Evolutionary conservation across 2,888 invertebrate species (phyloP).

Genomic region (Pammene aurita): DNA sequence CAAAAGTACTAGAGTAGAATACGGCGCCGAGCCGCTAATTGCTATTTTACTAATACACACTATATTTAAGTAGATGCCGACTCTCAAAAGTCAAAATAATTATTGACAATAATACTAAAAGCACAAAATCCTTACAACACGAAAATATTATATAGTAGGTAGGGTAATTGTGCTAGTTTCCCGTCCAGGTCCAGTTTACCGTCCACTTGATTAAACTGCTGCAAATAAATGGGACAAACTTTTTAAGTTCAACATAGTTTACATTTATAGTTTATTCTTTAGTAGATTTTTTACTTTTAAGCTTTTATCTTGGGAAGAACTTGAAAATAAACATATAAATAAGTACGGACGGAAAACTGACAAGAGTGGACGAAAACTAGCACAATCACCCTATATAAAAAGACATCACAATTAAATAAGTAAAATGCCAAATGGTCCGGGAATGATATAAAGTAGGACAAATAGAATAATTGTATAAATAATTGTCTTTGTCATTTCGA

Average conservation of each 20-base stretch:
- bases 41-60: slow-evolving; percentile 56
- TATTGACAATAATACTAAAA: slow-evolving; percentile 32
- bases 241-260: too few species aligned
- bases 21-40: slow-evolving; percentile 71
- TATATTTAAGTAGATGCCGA: slow-evolving; percentile 11
- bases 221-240: too few species aligned
- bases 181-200: too few species aligned
- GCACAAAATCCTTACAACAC: slow-evolving; percentile 23
- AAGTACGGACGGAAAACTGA: too few species aligned
- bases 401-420: slow-evolving; percentile 27
- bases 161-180: too few species aligned
- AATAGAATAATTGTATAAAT: slow-evolving; percentile 6
- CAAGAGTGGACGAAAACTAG: too few species aligned
- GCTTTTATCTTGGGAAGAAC: too few species aligned
- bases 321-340: too few species aligned
- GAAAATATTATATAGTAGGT: slow-evolving; percentile 10
- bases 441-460: slow-evolving; percentile 29
- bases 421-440: slow-evolving; percentile 34
- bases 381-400: too few species aligned
- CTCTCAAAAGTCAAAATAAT: slow-evolving; percentile 23
- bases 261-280: too few species aligned
- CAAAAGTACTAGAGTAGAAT: slow-evolving; percentile 53
- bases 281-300: too few species aligned
- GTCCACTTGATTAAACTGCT: too few species aligned
- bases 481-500: slow-evolving; percentile 5